phyloP scores from a whole-genome alignment of 2,113 vertebrate genomes.

The Axis porcinus region DNA sequence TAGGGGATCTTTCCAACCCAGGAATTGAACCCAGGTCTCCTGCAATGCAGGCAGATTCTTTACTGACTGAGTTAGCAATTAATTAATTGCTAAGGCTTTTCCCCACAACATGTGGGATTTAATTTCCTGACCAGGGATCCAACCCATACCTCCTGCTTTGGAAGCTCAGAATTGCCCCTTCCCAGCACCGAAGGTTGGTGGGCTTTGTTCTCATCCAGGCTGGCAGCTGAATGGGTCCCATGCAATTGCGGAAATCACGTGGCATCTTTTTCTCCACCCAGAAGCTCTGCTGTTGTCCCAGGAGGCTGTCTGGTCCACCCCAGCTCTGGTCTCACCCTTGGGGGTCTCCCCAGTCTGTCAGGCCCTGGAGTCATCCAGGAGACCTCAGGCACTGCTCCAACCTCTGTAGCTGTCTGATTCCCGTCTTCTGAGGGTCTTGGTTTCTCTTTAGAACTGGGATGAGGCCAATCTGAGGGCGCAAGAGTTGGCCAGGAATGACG shows the following conservation, averaged over 20 bases:
- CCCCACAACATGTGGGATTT: background rate
- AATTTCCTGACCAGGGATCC: background rate
- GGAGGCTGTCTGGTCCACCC: background rate
- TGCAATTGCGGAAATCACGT: accelerated
- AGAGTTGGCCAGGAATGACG: constrained; percentile 79
- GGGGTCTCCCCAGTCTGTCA: background rate
- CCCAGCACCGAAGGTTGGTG: background rate
- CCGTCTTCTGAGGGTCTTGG: accelerated
- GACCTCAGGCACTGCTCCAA: background rate
- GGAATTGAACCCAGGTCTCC: background rate
- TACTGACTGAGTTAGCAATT: background rate
- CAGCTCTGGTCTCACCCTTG: background rate
- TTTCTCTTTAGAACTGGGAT: constrained; percentile 84
- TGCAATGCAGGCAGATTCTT: background rate
- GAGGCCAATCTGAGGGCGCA: constrained; percentile 89
- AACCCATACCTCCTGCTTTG: background rate
- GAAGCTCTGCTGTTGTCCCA: background rate
- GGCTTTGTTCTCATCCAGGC: background rate
- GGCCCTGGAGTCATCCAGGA: background rate
- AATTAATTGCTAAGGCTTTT: background rate
- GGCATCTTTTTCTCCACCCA: accelerated
- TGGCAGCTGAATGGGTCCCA: background rate
- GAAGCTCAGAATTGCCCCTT: background rate
- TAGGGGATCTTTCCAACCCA: background rate
- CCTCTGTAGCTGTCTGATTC: accelerated